Base-by-base conservation (phyloP, 2,797 vertebrate species). In the Gadopsis bispinosus region DNA sequence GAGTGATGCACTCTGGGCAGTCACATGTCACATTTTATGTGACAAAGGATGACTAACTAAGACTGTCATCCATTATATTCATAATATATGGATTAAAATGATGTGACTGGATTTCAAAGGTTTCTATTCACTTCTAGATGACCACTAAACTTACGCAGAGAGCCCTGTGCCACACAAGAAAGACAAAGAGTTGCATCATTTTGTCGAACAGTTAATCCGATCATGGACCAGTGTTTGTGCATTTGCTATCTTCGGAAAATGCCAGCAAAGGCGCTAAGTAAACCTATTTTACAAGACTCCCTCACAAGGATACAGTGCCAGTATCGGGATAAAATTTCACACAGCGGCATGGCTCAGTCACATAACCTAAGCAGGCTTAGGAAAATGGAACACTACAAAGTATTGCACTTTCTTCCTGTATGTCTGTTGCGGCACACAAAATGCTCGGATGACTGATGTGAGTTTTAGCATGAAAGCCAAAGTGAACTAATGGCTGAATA, bases 141-240 rank as follows among this genome's bases (percentile, higher is more conserved):
- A 95, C 93, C 95, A 93, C 91, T 93, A 80, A 92, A 93, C 92
- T 93, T 89, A 90, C 93, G 92, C 91, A 84, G 85, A 91, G 91
- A 88, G 94, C 95, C 93, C 93, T 93, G 89, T 93, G 91, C 92
- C 94, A 94, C 94, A 94, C 94, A 94, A 94, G 93, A 94, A 88
- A 95, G 90, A 95, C 95, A 95, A 95, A 96, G 95, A 95, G 95
- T 96, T 96, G 95, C 95, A 95, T 96, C 95, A 95, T 95, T 94
- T 95, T 89, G 93, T 92, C 90, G 91, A 94, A 93, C 90, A 88
- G 94, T 89, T 96, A 96, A 96, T 96, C 95, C 95, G 93, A 95
- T 95, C 94, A 95, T 89, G 94, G 94, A 90, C 94, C 47, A 92
- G 91, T 93, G 94, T 95, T 94, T 95, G 94, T 94, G 93, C 93